Evolutionary conservation across 2,113 vertebrate genomes (phyloP), one percentile per base, ranked within the genome.

Genomic region (Anser brachyrhynchus): DNA sequence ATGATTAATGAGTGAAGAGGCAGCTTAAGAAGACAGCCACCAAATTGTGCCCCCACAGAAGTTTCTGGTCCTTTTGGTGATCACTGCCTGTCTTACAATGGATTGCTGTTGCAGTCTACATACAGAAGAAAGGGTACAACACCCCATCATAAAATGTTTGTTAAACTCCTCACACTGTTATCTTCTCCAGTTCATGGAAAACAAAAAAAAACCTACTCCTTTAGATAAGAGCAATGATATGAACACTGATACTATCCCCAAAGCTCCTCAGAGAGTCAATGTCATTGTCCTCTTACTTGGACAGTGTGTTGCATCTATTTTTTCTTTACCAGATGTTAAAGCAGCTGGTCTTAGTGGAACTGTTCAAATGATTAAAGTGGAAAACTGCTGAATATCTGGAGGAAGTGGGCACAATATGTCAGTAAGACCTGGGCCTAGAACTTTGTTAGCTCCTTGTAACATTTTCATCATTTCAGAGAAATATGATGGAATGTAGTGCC

Each of bases 231-330:
- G 5, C 25, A 69, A 25, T 37, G 41, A 72, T 14, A 20, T 13
- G 18, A 76, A 39, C 33, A 59, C 7, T 0, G 0, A 20, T 25
- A 14, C 65, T 54, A 41, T 66, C 9, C 6, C 44, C 51, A 51
- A 44, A 70, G 37, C 35, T 89, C 20, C 55, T 61, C 62, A 67
- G 35, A n/a, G 14, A 67, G 15, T 25, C n/a, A 28, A 9, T 64
- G 14, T 19, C 5, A 46, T 57, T 89, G 83, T 62, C 51, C 55
- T 37, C 52, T 71, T 54, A 49, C 44, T 57, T 94, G 43, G 3
- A 11, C 4, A 64, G 3, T 28, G 16, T 1, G 1, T 41, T 4
- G 4, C 0, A 0, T 23, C 39, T 61, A 9, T 44, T 65, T 62
- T 90, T 88, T 33, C 75, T 88, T 35, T 14, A 9, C 10, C n/a